These are phyloP conservation scores for Branchipolynoe longqiensis DNA, from an alignment of 2,888 invertebrate species.

Conservation along the genomic window DNA sequence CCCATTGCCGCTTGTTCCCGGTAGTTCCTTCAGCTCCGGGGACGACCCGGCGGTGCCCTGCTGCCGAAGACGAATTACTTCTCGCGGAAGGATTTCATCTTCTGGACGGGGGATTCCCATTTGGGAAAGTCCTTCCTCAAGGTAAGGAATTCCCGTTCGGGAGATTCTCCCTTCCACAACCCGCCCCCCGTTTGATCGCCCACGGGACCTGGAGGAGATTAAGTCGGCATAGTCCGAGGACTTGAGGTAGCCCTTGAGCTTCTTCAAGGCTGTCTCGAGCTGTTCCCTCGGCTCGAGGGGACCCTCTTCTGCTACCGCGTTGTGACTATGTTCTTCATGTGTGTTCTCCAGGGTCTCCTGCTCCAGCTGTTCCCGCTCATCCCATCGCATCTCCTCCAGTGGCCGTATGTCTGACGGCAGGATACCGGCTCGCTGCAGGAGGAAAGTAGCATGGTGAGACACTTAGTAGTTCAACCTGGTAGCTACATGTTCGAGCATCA, in stretches of 20 bases:
- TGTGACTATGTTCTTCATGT: neutral
- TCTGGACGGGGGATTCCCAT: too few species aligned
- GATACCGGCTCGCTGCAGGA: neutral
- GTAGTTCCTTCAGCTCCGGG: too few species aligned
- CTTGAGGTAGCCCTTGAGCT: conserved; percentile 26
- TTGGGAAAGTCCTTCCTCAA: too few species aligned
- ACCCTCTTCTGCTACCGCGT: neutral
- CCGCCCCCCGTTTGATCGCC: too few species aligned
- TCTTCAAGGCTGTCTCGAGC: conserved; percentile 9
- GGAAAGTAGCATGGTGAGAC: neutral
- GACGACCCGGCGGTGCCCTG: too few species aligned
- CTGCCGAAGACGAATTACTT: too few species aligned
- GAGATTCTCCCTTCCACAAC: too few species aligned
- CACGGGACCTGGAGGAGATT: conserved; percentile 15
- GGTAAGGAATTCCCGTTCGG: too few species aligned
- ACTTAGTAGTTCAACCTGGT: too few species aligned
- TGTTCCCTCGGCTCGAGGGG: neutral
- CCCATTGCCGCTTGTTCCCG: too few species aligned
- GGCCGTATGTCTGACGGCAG: neutral
- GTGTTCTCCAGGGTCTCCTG: neutral
- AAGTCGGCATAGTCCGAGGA: conserved; percentile 38
- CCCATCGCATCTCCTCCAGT: neutral
- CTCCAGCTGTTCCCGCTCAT: neutral
- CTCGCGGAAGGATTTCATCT: too few species aligned
- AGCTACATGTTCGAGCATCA: too few species aligned